phyloP scores from a whole-genome alignment of 2,113 vertebrate genomes.

The Solea solea region DNA sequence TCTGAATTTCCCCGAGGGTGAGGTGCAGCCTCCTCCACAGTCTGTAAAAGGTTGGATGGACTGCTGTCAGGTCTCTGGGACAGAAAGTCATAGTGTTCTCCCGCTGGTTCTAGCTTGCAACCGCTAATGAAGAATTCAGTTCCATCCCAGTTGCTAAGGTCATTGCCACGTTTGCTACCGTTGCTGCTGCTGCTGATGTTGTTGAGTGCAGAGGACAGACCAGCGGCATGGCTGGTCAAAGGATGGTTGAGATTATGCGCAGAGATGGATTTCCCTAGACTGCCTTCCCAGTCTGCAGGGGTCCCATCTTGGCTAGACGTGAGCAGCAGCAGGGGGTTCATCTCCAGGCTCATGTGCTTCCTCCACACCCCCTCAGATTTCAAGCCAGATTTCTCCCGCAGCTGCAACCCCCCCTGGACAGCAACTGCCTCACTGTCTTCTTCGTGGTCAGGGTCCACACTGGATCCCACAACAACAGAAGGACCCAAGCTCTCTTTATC shows the following conservation, averaged over 20 bases:
- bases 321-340: conserved; percentile 87
- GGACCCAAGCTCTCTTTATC: conserved; percentile 84
- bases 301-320: conserved; percentile 79
- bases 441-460: conserved; percentile 44
- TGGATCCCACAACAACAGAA: conserved; percentile 57
- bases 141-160: conserved; percentile 85
- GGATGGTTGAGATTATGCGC: conserved; percentile 92
- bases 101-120: conserved; percentile 84
- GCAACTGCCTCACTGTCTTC: conserved; percentile 22
- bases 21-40: conserved; percentile 84
- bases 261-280: conserved; percentile 91
- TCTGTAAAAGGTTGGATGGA: conserved; percentile 86
- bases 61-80: conserved; percentile 77
- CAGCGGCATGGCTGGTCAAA: conserved; percentile 82
- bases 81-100: conserved; percentile 83
- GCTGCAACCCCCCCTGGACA: conserved; percentile 68
- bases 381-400: conserved; percentile 79
- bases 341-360: conserved; percentile 90
- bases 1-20: conserved; percentile 83
- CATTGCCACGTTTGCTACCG: conserved; percentile 84
- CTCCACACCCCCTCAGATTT: conserved; percentile 87
- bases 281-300: conserved; percentile 65
- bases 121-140: conserved; percentile 92
- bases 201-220: conserved; percentile 79
- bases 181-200: conserved; percentile 81